phyloP scores from a whole-genome alignment of 2,888 invertebrate species.

The Hermaeophaga mercurialis region DNA sequence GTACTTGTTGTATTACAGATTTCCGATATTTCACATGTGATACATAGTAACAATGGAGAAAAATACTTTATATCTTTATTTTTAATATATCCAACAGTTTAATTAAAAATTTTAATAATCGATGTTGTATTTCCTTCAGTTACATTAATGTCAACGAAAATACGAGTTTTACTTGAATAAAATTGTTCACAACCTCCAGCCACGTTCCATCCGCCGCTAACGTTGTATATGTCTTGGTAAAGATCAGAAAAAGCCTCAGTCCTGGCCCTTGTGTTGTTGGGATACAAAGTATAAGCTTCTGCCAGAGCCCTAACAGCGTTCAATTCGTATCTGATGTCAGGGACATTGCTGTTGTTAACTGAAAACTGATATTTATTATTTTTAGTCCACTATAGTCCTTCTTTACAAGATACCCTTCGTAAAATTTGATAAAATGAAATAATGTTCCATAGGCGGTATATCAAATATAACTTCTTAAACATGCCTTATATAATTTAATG shows the following conservation, averaged over 20 bases:
- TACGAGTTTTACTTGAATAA: not conserved
- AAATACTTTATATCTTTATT: too few species aligned
- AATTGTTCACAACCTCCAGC: slow-evolving; percentile 4
- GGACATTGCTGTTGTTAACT: slow-evolving; percentile 7
- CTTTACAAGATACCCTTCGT: too few species aligned
- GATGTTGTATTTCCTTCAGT: not conserved
- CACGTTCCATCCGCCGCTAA: slow-evolving; percentile 15
- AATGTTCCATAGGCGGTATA: not conserved
- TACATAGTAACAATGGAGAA: too few species aligned
- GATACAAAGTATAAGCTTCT: slow-evolving; percentile 13
- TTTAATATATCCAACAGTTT: too few species aligned
- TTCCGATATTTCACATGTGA: too few species aligned
- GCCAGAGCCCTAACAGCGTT: not conserved
- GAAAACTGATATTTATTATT: slow-evolving; percentile 17
- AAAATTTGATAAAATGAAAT: not conserved
- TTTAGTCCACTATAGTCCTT: too few species aligned
- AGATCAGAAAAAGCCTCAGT: slow-evolving; percentile 6
- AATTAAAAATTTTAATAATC: slow-evolving; percentile 3
- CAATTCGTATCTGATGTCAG: slow-evolving; percentile 1
- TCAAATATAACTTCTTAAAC: not conserved
- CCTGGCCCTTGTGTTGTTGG: not conserved
- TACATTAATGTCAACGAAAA: slow-evolving; percentile 7
- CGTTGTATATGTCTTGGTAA: not conserved
- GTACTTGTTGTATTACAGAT: too few species aligned
- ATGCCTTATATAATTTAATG: not conserved